Evolutionary conservation across 2,113 vertebrate genomes (phyloP).

Genomic region (Ahaetulla prasina): DNA sequence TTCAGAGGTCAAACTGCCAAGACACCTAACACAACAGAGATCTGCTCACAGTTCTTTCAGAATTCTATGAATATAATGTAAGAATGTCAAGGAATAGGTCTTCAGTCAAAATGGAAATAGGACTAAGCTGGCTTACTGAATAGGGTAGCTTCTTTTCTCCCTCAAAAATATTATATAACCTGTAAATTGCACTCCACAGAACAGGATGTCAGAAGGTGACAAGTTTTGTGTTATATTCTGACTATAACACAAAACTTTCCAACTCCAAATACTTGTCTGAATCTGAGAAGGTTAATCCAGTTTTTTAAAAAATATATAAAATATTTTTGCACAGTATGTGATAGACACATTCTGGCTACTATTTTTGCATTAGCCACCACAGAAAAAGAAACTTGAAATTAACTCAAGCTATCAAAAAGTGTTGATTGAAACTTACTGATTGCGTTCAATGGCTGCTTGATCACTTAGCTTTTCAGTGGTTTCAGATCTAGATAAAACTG

Average conservation of each 20-base stretch:
- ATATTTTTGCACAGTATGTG: not conserved
- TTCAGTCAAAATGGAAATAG: not conserved
- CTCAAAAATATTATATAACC: conserved; percentile 11
- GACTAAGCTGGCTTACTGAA: not conserved
- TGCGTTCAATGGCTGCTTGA: not conserved
- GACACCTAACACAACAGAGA: rapidly evolving
- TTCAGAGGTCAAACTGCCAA: conserved; percentile 20
- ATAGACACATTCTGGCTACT: not conserved
- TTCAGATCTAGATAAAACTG: not conserved
- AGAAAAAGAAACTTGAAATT: not conserved
- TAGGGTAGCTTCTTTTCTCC: not conserved
- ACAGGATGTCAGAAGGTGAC: not conserved
- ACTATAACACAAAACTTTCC: not conserved
- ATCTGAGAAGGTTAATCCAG: not conserved
- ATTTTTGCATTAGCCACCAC: not conserved
- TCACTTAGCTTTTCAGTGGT: not conserved
- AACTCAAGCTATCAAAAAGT: not conserved
- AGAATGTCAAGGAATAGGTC: not conserved
- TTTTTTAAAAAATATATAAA: not conserved
- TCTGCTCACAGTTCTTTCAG: not conserved
- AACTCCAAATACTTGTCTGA: not conserved
- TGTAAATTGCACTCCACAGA: not conserved
- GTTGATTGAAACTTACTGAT: not conserved
- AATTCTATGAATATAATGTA: conserved; percentile 11
- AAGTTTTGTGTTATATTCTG: no score